These are phyloP conservation scores for Sabatieria punctata DNA, from an alignment of 2,888 invertebrate species.

Conservation along the genomic window DNA sequence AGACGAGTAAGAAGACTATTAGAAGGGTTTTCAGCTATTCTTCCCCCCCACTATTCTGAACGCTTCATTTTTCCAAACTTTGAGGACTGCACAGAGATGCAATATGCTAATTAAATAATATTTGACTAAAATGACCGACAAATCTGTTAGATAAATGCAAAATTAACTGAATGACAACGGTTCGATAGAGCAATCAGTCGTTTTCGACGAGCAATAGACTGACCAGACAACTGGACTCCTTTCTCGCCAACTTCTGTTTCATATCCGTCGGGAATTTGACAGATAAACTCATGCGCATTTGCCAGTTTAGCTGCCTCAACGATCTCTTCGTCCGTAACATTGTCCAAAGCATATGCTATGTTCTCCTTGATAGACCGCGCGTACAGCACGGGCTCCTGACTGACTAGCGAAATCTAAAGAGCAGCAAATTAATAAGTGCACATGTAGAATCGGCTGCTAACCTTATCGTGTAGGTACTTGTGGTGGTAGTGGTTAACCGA, in stretches of 20 bases:
- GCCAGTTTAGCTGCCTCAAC: constrained; percentile 31
- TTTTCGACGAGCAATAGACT: too few relatives aligned
- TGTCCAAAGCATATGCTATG: constrained; percentile 33
- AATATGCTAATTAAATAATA: too few relatives aligned
- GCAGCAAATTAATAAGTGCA: neutral
- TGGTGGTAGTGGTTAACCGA: constrained; percentile 33
- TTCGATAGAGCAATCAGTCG: too few relatives aligned
- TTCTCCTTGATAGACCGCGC: constrained; percentile 33
- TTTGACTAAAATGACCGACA: too few relatives aligned
- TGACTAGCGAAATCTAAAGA: constrained; percentile 31
- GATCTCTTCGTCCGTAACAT: constrained; percentile 11
- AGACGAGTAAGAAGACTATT: too few relatives aligned
- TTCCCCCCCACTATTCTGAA: too few relatives aligned
- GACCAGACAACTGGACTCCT: constrained; percentile 35
- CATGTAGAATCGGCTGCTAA: too few relatives aligned
- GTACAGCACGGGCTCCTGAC: constrained; percentile 37
- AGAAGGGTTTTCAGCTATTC: too few relatives aligned
- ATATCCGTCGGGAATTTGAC: constrained; percentile 32
- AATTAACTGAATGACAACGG: too few relatives aligned
- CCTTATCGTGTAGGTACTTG: constrained; percentile 34
- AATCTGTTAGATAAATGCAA: too few relatives aligned
- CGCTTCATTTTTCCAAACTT: too few relatives aligned
- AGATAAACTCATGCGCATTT: constrained; percentile 35
- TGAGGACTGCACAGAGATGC: too few relatives aligned
- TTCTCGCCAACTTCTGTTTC: constrained; percentile 36